phyloP scores from a whole-genome alignment of 2,797 vertebrate genomes.

The Graptemys geographica region DNA sequence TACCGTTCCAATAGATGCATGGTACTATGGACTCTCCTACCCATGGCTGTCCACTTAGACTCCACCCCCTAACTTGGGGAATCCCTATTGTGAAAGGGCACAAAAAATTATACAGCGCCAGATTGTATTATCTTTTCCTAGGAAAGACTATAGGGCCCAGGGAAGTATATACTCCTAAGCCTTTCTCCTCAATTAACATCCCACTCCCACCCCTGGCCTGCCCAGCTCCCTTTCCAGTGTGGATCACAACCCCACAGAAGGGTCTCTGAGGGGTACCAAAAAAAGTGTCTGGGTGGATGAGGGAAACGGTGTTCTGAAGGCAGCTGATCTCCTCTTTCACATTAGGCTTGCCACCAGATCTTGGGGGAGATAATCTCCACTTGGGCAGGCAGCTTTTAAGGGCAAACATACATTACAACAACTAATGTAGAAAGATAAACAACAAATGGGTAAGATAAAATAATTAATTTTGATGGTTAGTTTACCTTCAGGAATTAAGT shows the following conservation, averaged over 20 bases:
- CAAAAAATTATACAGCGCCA: not conserved
- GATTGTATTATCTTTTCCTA: not conserved
- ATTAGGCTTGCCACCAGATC: not conserved
- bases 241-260: not conserved
- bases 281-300: not conserved
- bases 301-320: not conserved
- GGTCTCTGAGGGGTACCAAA: not conserved
- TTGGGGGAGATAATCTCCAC: not conserved
- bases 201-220: not conserved
- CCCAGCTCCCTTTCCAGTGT: not conserved
- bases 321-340: not conserved
- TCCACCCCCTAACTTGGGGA: not conserved
- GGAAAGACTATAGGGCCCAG: not conserved
- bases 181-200: not conserved
- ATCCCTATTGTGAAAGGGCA: not conserved
- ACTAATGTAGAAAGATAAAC: not conserved
- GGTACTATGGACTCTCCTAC: not conserved
- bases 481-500: not conserved
- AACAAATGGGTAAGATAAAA: not conserved
- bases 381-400: not conserved
- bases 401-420: not conserved
- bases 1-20: not conserved
- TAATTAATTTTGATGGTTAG: not conserved
- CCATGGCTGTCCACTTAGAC: not conserved
- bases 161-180: not conserved